These are phyloP conservation scores for Anguilla pacifica DNA, from an alignment of 2,797 vertebrate genomes.

Conservation along the genomic window DNA sequence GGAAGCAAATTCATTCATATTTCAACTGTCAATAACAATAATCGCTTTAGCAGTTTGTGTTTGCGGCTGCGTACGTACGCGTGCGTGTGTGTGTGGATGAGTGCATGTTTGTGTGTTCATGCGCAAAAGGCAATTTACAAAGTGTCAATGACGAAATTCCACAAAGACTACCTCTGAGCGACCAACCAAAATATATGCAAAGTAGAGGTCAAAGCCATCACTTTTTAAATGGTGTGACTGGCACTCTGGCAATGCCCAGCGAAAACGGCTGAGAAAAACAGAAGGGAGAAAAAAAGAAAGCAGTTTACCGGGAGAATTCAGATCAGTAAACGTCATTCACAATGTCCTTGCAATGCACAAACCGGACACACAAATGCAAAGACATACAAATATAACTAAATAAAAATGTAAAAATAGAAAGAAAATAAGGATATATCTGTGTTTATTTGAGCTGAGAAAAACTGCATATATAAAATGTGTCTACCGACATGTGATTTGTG, in stretches of 20 bases:
- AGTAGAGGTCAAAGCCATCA: constrained; percentile 65
- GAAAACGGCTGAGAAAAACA: constrained; percentile 55
- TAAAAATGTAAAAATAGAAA: too few species aligned
- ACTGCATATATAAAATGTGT: too few species aligned
- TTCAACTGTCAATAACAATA: background rate
- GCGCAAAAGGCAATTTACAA: constrained; percentile 63
- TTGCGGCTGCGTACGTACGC: background rate
- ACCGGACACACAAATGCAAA: constrained; percentile 10
- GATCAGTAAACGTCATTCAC: constrained; percentile 57
- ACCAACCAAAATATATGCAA: constrained; percentile 61
- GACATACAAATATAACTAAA: background rate
- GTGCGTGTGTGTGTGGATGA: background rate
- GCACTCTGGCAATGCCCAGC: constrained; percentile 65
- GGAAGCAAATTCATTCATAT: constrained; percentile 6
- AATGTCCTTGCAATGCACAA: constrained; percentile 39
- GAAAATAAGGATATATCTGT: too few species aligned
- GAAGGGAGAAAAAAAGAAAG: constrained; percentile 50
- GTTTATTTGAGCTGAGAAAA: too few species aligned
- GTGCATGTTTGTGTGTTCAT: constrained; percentile 4
- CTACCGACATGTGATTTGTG: too few species aligned
- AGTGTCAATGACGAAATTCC: constrained; percentile 62
- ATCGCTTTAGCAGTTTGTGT: background rate
- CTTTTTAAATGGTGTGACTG: constrained; percentile 76
- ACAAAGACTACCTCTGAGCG: constrained; percentile 47
- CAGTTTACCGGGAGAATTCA: constrained; percentile 33